A percentile compares a stretch with the other conserved stretches of the same genome.
phyloP scores from a whole-genome alignment of 2,888 invertebrate genomes.

The Synergus japonicus region DNA sequence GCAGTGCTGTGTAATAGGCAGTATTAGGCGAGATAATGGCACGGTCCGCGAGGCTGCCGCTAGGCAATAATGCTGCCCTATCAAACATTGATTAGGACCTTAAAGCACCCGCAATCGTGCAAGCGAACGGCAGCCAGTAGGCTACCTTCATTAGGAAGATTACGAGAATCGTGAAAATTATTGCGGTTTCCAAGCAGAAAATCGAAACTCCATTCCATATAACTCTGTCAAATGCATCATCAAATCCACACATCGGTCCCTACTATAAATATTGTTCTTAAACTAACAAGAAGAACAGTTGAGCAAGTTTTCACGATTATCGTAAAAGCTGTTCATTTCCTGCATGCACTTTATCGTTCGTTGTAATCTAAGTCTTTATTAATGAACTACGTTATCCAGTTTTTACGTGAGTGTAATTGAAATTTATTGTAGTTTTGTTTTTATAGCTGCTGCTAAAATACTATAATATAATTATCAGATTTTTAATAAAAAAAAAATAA shows the following conservation, averaged over 20 bases:
- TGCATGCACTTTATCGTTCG: not conserved
- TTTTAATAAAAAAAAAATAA: not conserved
- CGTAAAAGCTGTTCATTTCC: not conserved
- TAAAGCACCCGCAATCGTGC: constrained; percentile 69
- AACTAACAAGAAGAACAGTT: not conserved
- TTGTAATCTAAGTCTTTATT: not conserved
- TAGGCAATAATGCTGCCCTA: constrained; percentile 70
- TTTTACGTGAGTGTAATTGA: not conserved
- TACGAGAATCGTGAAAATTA: constrained; percentile 66
- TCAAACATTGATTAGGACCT: constrained; percentile 73
- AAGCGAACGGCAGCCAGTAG: constrained; percentile 56
- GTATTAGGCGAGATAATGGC: constrained; percentile 67
- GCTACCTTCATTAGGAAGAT: constrained; percentile 66
- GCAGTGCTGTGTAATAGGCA: constrained; percentile 67
- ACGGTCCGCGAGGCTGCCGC: constrained; percentile 64
- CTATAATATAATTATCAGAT: not conserved
- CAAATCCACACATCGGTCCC: not conserved
- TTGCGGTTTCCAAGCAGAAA: constrained; percentile 50
- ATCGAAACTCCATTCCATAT: not conserved
- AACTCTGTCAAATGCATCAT: not conserved
- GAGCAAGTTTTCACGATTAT: not conserved
- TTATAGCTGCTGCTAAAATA: not conserved
- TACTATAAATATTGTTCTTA: not conserved
- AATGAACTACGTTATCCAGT: not conserved
- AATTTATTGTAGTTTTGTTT: not conserved